Conservation (phyloP, 2,113 vertebrate species). For the Chitala chitala region DNA sequence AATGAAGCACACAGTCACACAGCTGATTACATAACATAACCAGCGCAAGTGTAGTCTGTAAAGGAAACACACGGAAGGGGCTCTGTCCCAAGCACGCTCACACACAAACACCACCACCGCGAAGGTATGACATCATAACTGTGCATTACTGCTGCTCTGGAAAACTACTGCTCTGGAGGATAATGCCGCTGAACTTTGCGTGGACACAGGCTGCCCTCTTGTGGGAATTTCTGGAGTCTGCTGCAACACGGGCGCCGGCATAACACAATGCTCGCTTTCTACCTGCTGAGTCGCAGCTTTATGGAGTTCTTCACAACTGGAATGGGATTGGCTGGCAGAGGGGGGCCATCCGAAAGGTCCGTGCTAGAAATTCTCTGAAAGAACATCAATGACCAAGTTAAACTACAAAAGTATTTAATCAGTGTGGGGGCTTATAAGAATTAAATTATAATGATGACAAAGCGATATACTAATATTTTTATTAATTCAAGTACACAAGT, state of each 20-base stretch:
- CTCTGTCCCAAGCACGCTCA: neutral
- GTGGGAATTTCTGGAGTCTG: conserved; percentile 39
- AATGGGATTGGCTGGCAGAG: conserved; percentile 67
- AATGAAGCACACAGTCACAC: conserved; percentile 24
- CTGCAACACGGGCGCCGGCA: neutral
- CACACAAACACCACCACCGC: conserved; percentile 23
- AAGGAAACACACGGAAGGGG: conserved; percentile 1
- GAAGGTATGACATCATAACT: conserved; percentile 34
- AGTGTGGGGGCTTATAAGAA: too few species aligned
- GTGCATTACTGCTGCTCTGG: conserved; percentile 26
- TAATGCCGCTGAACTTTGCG: conserved; percentile 29
- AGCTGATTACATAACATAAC: neutral
- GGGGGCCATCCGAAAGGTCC: conserved; percentile 63
- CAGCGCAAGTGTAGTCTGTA: neutral
- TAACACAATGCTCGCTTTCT: conserved; percentile 46
- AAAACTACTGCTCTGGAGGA: conserved; percentile 29
- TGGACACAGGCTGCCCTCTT: conserved; percentile 54
- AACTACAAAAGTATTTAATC: neutral
- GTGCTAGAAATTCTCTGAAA: conserved; percentile 58
- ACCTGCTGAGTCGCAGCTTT: conserved; percentile 74
- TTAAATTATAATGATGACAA: too few species aligned
- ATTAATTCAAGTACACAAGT: too few species aligned
- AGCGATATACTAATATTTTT: too few species aligned
- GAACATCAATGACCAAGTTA: neutral
- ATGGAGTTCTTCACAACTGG: conserved; percentile 75